Base-by-base conservation (phyloP, 2,888 invertebrate genomes). In the Dasypogon diadema region DNA sequence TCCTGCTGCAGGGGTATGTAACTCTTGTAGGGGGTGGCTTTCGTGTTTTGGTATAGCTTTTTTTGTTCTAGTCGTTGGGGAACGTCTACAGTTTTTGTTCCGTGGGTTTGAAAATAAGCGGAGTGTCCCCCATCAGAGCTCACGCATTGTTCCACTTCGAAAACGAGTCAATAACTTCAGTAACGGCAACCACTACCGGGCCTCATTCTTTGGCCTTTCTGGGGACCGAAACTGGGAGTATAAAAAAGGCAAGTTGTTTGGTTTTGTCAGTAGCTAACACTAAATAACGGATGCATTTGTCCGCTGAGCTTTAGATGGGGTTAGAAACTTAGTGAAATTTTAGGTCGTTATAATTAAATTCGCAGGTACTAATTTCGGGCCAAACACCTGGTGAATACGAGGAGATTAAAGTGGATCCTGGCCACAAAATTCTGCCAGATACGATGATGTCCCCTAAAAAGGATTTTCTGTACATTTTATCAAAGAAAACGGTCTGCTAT, bases 161-260 rank as follows among this genome's bases (percentile, higher is more conserved):
- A 79, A 91, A 94, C 82, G 91, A 92, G 51, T 92, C 94, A 42
- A 86, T 96, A 75, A 93, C 95, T 26, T 94, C 96, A 14, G 90
- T 98, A 18, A 92, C 95, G 1, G 92, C 96, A 81, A 93, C 96
- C 75, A 92, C 93, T 16, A 96, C 96, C 4, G 95, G 97, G 77
- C 91, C 93, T 75, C 97, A 98, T 85, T 97, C 97, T 10, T 92
- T 99, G 77, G 96, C 95, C 22, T 98, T 99, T 87, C 88, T 98
- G 63, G 99, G 99, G 30, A 97, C 98, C 0, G 91, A 89, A 79
- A 90, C 91, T 79, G 99, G 99, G 24, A 87, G 87, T 65, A 87
- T 99, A 65, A 96, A 96, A 83, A 99, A 98, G 89, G 95, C 77
- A 34, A 22, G 18, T 37, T 37, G 10, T 37, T 37, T 10, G 37